Base-by-base conservation (phyloP, 2,888 invertebrate genomes). In the Sesia apiformis region DNA sequence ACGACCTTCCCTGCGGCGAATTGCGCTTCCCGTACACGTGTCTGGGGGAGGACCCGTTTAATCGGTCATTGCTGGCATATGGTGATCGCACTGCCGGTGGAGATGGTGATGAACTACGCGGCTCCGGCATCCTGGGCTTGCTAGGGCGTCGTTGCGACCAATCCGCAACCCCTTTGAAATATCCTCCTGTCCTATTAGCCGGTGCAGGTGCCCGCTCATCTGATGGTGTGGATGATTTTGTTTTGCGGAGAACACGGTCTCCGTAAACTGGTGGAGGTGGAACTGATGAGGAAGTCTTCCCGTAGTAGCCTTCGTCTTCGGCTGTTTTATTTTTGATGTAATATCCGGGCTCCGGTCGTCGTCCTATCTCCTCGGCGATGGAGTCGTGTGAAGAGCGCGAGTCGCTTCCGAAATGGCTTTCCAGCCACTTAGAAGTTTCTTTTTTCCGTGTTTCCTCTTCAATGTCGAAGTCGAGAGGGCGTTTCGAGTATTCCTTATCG, bases 341-440 rank as follows among this genome's bases (percentile, higher is more conserved):
- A 76, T 93, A 95, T 59, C 92, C 92, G 52, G 94, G 93, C 63
- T 94, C 94, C 5, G 73, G 90, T 60, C 76, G 83, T 62, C 91
- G 92, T 61, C 87, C 93, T 68, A 90, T 92, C 62, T 93, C 93
- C 60, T 92, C 91, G 5, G 93, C 92, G 54, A 93, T 87, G 6
- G 94, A 94, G 62, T 93, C 93, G 64, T 92, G 92, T 0, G 95
- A 95, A 0, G 95, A 94, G 7, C 93, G 92, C 3, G 95, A 95
- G 60, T 96, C 96, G 74, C 95, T 95, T 53, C 97, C 97, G 73
- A 97, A 97, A 78, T 97, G 97, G 70, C 95, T 94, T 71, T 96
- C 96, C 54, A 97, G 90, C 97, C 97, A 97, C 84, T 96, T 96
- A 60, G 95, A 96, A 0, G 96, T 97, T 86, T 97, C 96, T 62